A percentile compares a stretch with the other conserved stretches of the same genome.
phyloP scores from a whole-genome alignment of 2,888 invertebrate genomes.

The Aquatica leii region DNA sequence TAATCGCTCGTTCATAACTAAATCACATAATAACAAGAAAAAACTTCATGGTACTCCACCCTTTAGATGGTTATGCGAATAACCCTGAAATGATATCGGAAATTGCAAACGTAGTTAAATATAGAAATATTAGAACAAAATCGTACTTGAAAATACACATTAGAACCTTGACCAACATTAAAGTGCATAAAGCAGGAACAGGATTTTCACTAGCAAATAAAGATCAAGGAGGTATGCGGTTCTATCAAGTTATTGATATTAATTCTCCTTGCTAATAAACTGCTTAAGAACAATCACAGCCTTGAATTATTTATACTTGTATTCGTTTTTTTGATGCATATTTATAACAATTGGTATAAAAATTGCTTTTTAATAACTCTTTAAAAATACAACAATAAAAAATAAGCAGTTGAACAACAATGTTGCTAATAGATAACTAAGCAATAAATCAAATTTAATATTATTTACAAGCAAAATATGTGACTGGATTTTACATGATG shows the following conservation, averaged over 20 bases:
- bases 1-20: slow-evolving; percentile 30
- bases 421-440: no score
- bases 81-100: slow-evolving; percentile 24
- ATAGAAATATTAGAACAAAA: slow-evolving; percentile 19
- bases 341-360: slow-evolving; percentile 42
- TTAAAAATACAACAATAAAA: no score
- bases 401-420: no score
- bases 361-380: no score
- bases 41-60: slow-evolving; percentile 1
- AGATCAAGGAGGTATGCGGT: slow-evolving; percentile 46
- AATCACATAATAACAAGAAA: background rate
- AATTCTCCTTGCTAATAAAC: slow-evolving; percentile 49
- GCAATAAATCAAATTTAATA: no score
- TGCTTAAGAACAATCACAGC: slow-evolving; percentile 48
- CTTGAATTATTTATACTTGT: slow-evolving; percentile 44
- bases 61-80: slow-evolving; percentile 17
- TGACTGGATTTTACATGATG: no score
- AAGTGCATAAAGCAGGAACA: slow-evolving; percentile 47
- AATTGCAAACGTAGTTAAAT: slow-evolving; percentile 20
- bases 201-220: slow-evolving; percentile 45
- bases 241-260: slow-evolving; percentile 40
- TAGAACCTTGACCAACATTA: slow-evolving; percentile 46
- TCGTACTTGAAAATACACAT: slow-evolving; percentile 30
- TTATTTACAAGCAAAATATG: no score
- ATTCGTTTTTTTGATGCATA: slow-evolving; percentile 35